These are phyloP conservation scores for Agrochola macilenta DNA, from an alignment of 2,888 invertebrate genomes.

Conservation along the genomic window DNA sequence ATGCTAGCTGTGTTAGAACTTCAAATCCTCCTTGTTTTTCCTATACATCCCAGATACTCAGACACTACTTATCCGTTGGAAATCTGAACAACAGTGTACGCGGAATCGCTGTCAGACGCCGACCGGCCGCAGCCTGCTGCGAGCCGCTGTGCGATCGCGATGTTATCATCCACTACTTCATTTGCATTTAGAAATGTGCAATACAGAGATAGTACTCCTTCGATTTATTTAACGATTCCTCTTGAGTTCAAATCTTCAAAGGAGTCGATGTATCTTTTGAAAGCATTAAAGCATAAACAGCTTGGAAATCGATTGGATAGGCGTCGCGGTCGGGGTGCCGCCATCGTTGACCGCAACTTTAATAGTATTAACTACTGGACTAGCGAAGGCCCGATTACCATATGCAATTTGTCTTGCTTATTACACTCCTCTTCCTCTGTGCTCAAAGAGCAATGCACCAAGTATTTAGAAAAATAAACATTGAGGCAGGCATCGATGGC, in stretches of 20 bases:
- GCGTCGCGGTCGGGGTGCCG: conserved; percentile 2
- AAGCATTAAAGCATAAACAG: conserved; percentile 27
- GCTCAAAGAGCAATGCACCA: conserved; percentile 16
- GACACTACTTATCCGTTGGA: conserved; percentile 51
- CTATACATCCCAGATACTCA: conserved; percentile 27
- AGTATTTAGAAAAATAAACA: conserved; percentile 36
- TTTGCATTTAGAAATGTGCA: conserved; percentile 65
- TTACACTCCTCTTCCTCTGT: background rate
- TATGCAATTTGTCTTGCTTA: background rate
- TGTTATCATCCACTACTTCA: conserved; percentile 58
- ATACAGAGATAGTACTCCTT: conserved; percentile 25
- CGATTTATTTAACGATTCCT: conserved; percentile 40
- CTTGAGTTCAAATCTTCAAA: conserved; percentile 42
- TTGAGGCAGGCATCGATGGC: conserved; percentile 50
- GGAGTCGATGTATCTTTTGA: conserved; percentile 26
- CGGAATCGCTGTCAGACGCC: conserved; percentile 65
- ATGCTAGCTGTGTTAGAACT: conserved; percentile 2
- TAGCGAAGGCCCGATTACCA: background rate
- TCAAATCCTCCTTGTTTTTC: conserved; percentile 18
- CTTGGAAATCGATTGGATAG: conserved; percentile 22
- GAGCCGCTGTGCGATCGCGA: conserved; percentile 48
- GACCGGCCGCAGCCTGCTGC: conserved; percentile 51
- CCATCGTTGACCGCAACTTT: background rate
- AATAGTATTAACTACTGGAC: background rate
- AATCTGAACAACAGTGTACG: conserved; percentile 58